Conservation (phyloP, 2,888 invertebrate genomes). For the Noctua janthe region DNA sequence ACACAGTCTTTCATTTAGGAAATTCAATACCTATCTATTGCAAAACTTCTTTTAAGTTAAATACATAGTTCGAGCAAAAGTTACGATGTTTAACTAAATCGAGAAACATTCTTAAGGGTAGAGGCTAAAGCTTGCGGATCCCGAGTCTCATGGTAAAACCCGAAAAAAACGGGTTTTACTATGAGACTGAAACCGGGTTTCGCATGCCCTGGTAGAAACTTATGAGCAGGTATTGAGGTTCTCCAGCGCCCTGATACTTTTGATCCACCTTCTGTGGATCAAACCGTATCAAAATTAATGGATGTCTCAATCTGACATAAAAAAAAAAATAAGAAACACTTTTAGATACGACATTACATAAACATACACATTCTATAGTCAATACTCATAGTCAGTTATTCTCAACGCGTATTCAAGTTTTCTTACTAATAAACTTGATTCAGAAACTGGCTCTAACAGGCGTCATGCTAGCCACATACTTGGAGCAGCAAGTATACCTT, state of each 20-base stretch:
- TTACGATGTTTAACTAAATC: too few relatives aligned
- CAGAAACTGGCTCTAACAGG: constrained; percentile 69
- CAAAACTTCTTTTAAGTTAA: too few relatives aligned
- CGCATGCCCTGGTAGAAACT: background rate
- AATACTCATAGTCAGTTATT: constrained; percentile 27
- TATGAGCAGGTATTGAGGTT: background rate
- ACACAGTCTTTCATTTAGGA: background rate
- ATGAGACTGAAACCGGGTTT: too few relatives aligned
- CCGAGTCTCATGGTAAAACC: too few relatives aligned
- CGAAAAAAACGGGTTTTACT: too few relatives aligned
- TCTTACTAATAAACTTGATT: constrained; percentile 71
- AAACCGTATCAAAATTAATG: background rate
- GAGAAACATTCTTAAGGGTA: too few relatives aligned
- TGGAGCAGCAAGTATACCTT: constrained; percentile 75
- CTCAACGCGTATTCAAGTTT: constrained; percentile 55
- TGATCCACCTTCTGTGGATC: background rate
- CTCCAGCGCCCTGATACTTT: background rate
- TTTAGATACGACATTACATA: constrained; percentile 25
- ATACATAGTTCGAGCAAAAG: too few relatives aligned
- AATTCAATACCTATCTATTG: too few relatives aligned
- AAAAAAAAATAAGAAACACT: background rate
- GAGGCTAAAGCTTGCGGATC: too few relatives aligned
- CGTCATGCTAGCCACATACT: constrained; percentile 63
- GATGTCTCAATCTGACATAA: background rate
- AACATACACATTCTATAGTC: constrained; percentile 29